These are phyloP conservation scores for Cerastis leucographa DNA, from an alignment of 2,888 invertebrate species.

Conservation along the genomic window DNA sequence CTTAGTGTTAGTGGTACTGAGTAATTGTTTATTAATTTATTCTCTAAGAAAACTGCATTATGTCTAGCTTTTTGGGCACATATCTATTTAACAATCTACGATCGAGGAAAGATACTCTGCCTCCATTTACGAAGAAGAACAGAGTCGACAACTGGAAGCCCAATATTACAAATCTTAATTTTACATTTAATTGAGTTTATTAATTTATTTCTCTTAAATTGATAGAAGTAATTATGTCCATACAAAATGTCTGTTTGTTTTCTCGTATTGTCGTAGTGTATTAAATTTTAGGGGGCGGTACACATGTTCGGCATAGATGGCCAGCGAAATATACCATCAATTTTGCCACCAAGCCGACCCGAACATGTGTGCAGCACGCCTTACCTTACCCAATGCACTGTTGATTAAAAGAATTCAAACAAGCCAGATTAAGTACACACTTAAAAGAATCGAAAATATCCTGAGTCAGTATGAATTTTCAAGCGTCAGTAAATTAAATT, in stretches of 20 bases:
- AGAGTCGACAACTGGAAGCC: constrained; percentile 33
- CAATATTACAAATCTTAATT: constrained; percentile 17
- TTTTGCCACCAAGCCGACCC: not conserved
- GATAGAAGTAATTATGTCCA: not conserved
- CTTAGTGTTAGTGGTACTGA: not conserved
- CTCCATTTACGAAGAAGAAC: not conserved
- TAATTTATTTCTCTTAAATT: not conserved
- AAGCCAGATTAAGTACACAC: not conserved
- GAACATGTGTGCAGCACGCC: not conserved
- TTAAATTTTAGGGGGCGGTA: not conserved
- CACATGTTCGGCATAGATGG: not conserved
- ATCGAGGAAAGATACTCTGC: not conserved
- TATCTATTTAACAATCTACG: constrained; percentile 16
- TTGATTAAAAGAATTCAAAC: constrained; percentile 24
- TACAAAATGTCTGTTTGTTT: not conserved
- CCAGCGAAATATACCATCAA: not conserved
- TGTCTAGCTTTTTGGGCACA: constrained; percentile 26
- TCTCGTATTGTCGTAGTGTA: constrained; percentile 53
- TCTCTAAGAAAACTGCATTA: not conserved
- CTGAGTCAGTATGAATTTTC: not conserved
- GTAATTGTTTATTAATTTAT: not conserved
- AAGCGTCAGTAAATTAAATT: no score
- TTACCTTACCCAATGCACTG: constrained; percentile 47
- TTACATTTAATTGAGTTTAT: constrained; percentile 2
- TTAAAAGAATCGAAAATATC: not conserved